Percentiles rank a stretch among this genome's conserved stretches.
Evolutionary conservation across 37 sponge, comb jelly and placozoan genomes (phyloP).

Genomic region (Dysidea cf. avara): DNA sequence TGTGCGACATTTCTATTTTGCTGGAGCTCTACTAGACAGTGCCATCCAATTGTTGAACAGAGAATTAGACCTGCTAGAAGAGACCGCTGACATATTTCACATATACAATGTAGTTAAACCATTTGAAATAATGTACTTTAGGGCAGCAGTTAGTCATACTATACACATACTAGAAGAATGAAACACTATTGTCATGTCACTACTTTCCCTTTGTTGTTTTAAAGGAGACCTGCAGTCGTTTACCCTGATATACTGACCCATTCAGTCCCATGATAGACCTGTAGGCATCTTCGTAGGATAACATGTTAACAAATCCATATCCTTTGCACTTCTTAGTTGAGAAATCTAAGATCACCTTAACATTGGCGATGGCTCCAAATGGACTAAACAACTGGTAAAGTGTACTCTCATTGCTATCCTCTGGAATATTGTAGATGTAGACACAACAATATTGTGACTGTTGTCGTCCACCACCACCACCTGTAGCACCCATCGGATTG

Average conservation of each 20-base stretch:
- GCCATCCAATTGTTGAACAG: too few species aligned
- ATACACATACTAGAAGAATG: too few species aligned
- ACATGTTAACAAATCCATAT: conserved; percentile 96
- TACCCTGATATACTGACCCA: conserved; percentile 62
- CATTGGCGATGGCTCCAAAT: conserved; percentile 82
- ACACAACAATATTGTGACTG: conserved; percentile 60
- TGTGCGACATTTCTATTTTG: too few species aligned
- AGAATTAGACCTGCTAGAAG: too few species aligned
- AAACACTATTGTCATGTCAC: too few species aligned
- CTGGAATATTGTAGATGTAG: conserved; percentile 88
- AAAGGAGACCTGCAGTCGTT: conserved; percentile 84
- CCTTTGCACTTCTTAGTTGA: conserved; percentile 73
- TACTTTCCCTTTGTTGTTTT: conserved; percentile 52
- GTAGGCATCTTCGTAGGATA: conserved; percentile 81
- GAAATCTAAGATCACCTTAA: conserved; percentile 69
- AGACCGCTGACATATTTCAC: too few species aligned
- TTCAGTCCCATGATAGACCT: conserved; percentile 68
- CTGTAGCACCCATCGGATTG: conserved; percentile 1
- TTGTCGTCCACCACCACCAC: neutral
- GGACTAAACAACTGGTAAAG: conserved; percentile 89
- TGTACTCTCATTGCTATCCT: conserved; percentile 59
- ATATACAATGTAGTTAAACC: too few species aligned
- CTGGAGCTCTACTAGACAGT: too few species aligned
- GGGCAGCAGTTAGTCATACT: too few species aligned
- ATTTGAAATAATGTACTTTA: too few species aligned